Percentiles rank a stretch among this genome's conserved stretches.
Conservation (phyloP, 2,888 invertebrate species). For the Drosophila incognita region DNA sequence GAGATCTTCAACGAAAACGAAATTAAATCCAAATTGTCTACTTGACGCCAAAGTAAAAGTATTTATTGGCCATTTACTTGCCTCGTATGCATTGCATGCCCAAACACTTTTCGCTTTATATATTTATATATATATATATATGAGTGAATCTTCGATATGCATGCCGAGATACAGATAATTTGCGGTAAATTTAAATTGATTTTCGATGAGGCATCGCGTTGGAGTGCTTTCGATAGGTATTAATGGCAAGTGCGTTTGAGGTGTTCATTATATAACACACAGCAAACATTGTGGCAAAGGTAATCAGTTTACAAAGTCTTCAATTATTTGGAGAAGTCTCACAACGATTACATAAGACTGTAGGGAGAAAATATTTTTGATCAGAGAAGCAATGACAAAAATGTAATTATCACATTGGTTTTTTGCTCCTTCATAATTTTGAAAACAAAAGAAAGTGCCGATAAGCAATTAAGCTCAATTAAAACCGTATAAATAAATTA, state of each 20-base stretch:
- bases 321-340: slow-evolving; percentile 1
- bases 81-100: slow-evolving; percentile 42
- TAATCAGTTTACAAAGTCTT: slow-evolving; percentile 12
- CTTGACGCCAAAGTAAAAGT: slow-evolving; percentile 37
- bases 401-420: slow-evolving; percentile 1
- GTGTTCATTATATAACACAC: slow-evolving; percentile 25
- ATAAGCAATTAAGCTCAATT: background rate
- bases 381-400: slow-evolving; percentile 9
- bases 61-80: slow-evolving; percentile 15
- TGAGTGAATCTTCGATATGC: slow-evolving; percentile 45
- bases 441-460: too few relatives aligned
- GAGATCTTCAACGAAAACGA: slow-evolving; percentile 31
- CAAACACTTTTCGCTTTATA: background rate
- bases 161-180: slow-evolving; percentile 28
- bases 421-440: background rate
- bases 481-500: background rate
- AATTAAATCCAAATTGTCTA: slow-evolving; percentile 29
- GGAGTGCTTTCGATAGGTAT: slow-evolving; percentile 40
- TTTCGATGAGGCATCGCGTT: slow-evolving; percentile 35
- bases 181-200: slow-evolving; percentile 26
- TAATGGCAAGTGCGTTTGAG: slow-evolving; percentile 40
- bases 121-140: background rate
- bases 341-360: slow-evolving; percentile 14
- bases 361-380: background rate
- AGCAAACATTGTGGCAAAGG: slow-evolving; percentile 15